phyloP scores from a whole-genome alignment of 35 echinoderm and acorn worm genomes.

The Heliocidaris tuberculata region DNA sequence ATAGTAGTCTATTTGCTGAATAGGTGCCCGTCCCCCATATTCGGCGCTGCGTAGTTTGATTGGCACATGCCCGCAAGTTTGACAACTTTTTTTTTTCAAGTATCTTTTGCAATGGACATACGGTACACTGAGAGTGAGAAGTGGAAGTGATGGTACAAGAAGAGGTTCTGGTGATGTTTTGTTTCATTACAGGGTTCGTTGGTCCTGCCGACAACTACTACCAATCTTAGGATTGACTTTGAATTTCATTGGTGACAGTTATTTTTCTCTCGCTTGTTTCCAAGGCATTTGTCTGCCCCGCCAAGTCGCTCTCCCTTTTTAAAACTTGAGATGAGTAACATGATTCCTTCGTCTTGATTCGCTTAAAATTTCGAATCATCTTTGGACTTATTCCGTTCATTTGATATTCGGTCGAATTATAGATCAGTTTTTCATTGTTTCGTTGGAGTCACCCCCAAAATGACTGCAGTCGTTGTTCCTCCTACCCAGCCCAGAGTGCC shows the following conservation, averaged over 20 bases:
- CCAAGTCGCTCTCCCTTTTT: neutral
- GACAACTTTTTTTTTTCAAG: constrained; percentile 37
- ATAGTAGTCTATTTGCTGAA: constrained; percentile 29
- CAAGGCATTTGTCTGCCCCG: neutral
- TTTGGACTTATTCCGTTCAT: neutral
- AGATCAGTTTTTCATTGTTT: neutral
- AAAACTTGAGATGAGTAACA: neutral
- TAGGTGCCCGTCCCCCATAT: neutral
- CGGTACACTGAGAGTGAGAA: neutral
- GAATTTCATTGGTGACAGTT: neutral
- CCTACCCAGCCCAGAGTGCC: neutral
- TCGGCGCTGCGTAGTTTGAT: neutral
- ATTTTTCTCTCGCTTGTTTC: neutral
- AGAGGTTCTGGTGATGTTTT: neutral
- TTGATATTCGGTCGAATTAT: neutral
- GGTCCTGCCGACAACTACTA: neutral
- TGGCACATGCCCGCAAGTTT: constrained; percentile 52
- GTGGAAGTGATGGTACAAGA: neutral
- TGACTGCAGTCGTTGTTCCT: neutral
- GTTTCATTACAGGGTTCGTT: neutral
- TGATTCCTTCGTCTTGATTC: neutral
- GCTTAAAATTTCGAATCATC: neutral
- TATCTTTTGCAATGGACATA: neutral
- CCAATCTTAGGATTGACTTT: neutral
- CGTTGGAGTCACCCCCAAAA: neutral